Percentiles rank a stretch among this genome's conserved stretches.
phyloP scores from a whole-genome alignment of 1,140 invertebrate genomes.

The Drosophila lowei region DNA sequence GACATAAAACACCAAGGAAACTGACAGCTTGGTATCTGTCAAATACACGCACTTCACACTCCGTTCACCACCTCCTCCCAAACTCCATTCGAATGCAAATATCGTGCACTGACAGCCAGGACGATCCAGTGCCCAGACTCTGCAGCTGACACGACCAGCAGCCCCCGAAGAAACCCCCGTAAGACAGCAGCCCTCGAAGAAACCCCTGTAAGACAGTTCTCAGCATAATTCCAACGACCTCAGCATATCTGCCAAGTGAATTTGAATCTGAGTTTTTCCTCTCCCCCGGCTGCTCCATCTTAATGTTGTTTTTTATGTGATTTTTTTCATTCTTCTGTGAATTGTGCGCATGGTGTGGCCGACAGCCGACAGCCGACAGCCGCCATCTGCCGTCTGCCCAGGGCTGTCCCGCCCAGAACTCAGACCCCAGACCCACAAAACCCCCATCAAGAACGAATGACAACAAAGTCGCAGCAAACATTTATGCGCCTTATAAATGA shows the following conservation, averaged over 20 bases:
- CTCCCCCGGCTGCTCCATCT: not conserved
- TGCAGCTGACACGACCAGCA: slow-evolving; percentile 52
- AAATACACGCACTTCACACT: slow-evolving; percentile 45
- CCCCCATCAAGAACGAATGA: not conserved
- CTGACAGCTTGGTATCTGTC: slow-evolving; percentile 46
- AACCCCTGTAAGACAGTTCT: not conserved
- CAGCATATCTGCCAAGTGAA: slow-evolving; percentile 30
- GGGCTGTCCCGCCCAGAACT: not conserved
- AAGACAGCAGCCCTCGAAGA: not conserved
- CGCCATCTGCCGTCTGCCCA: slow-evolving; percentile 32
- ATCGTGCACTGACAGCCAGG: slow-evolving; percentile 38
- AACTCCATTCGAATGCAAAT: slow-evolving; percentile 58
- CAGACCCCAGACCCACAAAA: not conserved
- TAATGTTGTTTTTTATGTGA: not conserved
- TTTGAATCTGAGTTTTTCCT: slow-evolving; percentile 32
- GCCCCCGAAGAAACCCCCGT: not conserved
- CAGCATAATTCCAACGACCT: slow-evolving; percentile 52
- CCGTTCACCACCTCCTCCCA: not conserved
- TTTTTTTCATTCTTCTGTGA: slow-evolving; percentile 9
- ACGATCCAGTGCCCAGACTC: slow-evolving; percentile 7
- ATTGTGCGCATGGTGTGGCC: slow-evolving; percentile 1
- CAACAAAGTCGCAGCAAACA: slow-evolving; percentile 29
- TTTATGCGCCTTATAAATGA: slow-evolving; percentile 70
- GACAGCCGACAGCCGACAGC: slow-evolving; percentile 5
- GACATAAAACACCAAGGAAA: not conserved